These are phyloP conservation scores for Nansenia antarctica DNA, from an alignment of 2,113 vertebrate genomes.

Conservation along the genomic window DNA sequence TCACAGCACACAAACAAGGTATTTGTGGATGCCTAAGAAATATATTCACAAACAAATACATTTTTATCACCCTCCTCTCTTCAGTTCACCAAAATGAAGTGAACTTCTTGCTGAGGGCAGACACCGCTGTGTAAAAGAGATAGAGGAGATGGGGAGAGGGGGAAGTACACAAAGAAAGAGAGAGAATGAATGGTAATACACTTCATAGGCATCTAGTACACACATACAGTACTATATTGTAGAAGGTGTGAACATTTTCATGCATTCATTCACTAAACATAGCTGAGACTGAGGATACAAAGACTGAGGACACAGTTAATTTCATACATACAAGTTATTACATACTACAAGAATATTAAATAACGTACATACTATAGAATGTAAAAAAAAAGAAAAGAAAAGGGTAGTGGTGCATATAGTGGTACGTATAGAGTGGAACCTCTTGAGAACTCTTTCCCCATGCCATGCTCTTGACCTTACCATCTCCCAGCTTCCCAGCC, in stretches of 20 bases:
- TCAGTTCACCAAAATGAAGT: conserved; percentile 96
- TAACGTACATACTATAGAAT: no score
- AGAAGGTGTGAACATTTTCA: background rate
- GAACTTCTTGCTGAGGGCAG: conserved; percentile 98
- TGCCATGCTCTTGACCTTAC: no score
- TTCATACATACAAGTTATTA: no score
- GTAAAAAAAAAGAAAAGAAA: no score
- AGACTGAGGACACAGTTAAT: no score
- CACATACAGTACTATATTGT: background rate
- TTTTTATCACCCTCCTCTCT: conserved; percentile 77
- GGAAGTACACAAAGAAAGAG: background rate
- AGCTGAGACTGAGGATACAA: no score
- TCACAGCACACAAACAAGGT: background rate
- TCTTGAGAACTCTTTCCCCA: no score
- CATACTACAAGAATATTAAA: no score
- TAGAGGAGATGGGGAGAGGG: conserved; percentile 20
- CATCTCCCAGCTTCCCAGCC: conserved; percentile 97
- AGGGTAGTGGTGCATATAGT: no score
- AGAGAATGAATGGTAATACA: background rate
- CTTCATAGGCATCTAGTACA: no score
- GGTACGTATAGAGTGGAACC: no score
- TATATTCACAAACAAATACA: background rate
- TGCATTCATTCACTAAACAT: no score
- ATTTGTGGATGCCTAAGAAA: background rate
- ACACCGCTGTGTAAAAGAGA: conserved; percentile 79